These are phyloP conservation scores for Micrasema longulum DNA, from an alignment of 1,140 invertebrate genomes.

Conservation along the genomic window DNA sequence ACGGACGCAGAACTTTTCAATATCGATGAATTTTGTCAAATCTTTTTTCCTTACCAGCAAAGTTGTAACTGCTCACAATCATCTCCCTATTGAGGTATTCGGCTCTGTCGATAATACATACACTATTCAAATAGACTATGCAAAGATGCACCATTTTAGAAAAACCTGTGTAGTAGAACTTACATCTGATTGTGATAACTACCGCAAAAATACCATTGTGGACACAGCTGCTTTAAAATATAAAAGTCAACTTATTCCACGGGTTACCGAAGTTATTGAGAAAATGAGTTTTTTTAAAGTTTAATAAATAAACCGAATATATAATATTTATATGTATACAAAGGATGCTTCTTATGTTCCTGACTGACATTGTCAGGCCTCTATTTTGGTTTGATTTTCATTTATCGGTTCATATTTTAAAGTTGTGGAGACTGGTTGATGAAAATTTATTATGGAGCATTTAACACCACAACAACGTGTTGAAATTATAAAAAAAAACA, in stretches of 20 bases:
- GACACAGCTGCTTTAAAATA: slow-evolving; percentile 24
- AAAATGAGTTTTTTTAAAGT: slow-evolving; percentile 21
- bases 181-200: slow-evolving; percentile 6
- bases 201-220: slow-evolving; percentile 21
- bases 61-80: slow-evolving; percentile 66
- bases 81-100: slow-evolving; percentile 65
- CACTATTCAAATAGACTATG: slow-evolving; percentile 59
- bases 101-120: slow-evolving; percentile 58
- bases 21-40: slow-evolving; percentile 64
- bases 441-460: too few species aligned
- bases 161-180: slow-evolving; percentile 61
- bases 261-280: not conserved
- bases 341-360: too few species aligned
- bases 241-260: slow-evolving; percentile 28
- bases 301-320: too few species aligned
- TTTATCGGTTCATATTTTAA: too few species aligned
- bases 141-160: slow-evolving; percentile 70
- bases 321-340: too few species aligned
- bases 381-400: too few species aligned
- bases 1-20: slow-evolving; percentile 63
- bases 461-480: too few species aligned
- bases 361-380: too few species aligned
- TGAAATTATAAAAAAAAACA: too few species aligned
- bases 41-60: slow-evolving; percentile 65
- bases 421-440: too few species aligned